A percentile compares a stretch with the other conserved stretches of the same genome.
Evolutionary conservation across 2,113 vertebrate genomes (phyloP).

Genomic region (Indicator indicator): DNA sequence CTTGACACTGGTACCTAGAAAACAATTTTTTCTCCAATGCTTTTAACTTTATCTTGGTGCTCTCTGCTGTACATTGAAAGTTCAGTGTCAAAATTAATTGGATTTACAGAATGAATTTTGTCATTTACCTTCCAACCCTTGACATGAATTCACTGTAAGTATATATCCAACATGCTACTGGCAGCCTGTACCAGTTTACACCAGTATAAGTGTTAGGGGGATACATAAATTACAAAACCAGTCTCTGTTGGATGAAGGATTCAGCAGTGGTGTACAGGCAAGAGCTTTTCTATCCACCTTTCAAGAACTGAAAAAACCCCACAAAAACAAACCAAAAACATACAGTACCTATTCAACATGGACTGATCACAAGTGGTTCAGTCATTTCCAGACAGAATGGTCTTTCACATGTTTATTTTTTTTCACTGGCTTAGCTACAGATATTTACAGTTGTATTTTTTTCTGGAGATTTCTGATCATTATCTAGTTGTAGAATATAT

Average conservation of each 20-base stretch:
- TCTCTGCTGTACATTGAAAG: background rate
- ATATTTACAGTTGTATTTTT: background rate
- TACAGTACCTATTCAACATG: background rate
- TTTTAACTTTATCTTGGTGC: background rate
- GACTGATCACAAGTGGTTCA: background rate
- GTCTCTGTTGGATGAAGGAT: background rate
- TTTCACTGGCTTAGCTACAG: background rate
- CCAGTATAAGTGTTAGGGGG: background rate
- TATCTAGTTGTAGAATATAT: background rate
- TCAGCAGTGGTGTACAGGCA: background rate
- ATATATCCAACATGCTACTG: background rate
- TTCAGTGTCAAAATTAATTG: background rate
- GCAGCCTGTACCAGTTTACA: background rate
- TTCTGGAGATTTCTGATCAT: background rate
- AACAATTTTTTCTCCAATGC: background rate
- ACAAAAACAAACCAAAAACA: background rate
- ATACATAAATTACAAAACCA: background rate
- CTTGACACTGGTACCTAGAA: background rate
- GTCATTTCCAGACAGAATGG: background rate
- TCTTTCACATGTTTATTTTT: background rate
- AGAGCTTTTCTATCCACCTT: background rate
- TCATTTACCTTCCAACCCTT: background rate
- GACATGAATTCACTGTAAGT: background rate
- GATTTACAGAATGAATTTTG: background rate
- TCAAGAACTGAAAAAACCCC: background rate